phyloP scores from a whole-genome alignment of 2,113 vertebrate genomes.

The Ploceus nigricollis region DNA sequence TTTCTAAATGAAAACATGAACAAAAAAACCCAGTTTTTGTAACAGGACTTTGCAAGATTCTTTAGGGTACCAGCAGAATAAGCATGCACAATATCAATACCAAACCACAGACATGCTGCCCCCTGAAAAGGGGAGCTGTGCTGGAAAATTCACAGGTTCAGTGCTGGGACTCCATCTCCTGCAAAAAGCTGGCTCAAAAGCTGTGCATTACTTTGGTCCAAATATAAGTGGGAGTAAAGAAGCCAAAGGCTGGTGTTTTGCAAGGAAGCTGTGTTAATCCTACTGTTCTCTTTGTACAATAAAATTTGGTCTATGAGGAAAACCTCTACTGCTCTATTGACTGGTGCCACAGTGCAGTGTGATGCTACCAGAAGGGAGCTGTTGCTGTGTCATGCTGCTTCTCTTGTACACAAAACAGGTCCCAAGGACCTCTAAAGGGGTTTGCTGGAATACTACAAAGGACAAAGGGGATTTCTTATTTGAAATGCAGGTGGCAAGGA shows the following conservation, averaged over 20 bases:
- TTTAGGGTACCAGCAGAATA: background rate
- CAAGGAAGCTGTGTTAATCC: background rate
- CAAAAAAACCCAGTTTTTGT: background rate
- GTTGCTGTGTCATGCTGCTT: conserved; percentile 1
- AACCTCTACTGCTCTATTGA: background rate
- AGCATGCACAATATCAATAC: background rate
- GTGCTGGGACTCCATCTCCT: background rate
- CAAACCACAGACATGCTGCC: background rate
- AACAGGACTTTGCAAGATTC: background rate
- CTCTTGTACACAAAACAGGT: background rate
- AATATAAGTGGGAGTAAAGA: background rate
- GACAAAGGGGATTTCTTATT: background rate
- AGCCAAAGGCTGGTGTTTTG: background rate
- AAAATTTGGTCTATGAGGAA: background rate
- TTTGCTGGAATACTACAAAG: background rate
- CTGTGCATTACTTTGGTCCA: background rate
- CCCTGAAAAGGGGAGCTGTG: background rate
- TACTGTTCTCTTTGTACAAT: background rate
- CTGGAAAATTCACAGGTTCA: background rate
- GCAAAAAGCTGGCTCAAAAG: background rate
- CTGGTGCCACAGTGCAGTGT: background rate
- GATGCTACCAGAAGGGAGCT: background rate
- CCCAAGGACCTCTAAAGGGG: background rate
- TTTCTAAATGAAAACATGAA: background rate
- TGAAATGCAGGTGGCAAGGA: background rate